Evolutionary conservation across 2,113 vertebrate genomes (phyloP).

Genomic region (Toxotes chatareus): DNA sequence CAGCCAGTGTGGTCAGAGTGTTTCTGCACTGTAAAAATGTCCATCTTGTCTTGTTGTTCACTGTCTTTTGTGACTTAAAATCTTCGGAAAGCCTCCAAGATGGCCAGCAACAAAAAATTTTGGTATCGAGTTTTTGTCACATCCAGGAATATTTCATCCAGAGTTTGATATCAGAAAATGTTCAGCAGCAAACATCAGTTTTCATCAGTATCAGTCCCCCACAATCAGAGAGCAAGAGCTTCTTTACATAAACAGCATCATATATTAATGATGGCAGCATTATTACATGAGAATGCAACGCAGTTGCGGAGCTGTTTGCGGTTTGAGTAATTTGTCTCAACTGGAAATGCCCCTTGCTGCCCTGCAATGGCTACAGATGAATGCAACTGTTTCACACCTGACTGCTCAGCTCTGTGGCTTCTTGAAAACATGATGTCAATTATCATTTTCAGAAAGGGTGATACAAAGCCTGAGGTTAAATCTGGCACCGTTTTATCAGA

Average conservation of each 20-base stretch:
- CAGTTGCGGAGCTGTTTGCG: constrained; percentile 1
- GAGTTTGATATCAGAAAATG: background rate
- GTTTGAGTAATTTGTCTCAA: constrained; percentile 2
- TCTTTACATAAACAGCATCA: too few relatives aligned
- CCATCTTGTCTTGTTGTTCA: background rate
- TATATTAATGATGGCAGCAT: background rate
- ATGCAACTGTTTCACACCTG: constrained; percentile 1
- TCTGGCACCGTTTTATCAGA: background rate
- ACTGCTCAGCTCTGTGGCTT: background rate
- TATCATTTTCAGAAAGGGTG: background rate
- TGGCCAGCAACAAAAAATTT: background rate
- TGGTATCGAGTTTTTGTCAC: background rate
- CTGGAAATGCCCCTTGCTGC: background rate
- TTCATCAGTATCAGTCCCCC: background rate
- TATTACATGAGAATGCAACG: background rate
- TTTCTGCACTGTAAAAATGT: constrained; percentile 14
- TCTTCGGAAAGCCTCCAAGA: background rate
- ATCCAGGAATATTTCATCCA: background rate
- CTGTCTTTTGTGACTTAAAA: background rate
- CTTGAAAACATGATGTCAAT: background rate
- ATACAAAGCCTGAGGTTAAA: background rate
- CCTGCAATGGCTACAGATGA: background rate
- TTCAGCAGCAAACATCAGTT: background rate
- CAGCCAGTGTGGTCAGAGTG: constrained; percentile 7
- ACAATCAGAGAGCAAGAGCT: background rate